Evolutionary conservation across 2,888 invertebrate species (phyloP).

Genomic region (Eupithecia exiguata): DNA sequence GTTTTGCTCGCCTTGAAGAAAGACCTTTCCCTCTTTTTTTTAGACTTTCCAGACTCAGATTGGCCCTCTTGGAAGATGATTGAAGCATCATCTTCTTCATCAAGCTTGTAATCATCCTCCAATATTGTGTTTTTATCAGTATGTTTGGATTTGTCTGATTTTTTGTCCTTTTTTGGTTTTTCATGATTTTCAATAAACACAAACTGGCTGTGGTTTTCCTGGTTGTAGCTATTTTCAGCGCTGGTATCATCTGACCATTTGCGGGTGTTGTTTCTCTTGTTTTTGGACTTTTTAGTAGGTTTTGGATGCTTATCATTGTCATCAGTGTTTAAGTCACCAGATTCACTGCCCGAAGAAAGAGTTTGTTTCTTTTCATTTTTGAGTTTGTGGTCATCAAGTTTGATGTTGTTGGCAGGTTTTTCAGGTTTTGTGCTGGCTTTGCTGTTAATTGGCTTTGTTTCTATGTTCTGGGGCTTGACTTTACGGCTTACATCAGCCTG

Average conservation of each 20-base stretch:
- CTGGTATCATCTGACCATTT: slow-evolving; percentile 85
- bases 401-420: slow-evolving; percentile 59
- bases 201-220: slow-evolving; percentile 73
- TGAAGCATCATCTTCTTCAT: slow-evolving; percentile 67
- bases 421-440: slow-evolving; percentile 72
- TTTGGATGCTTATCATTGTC: slow-evolving; percentile 73
- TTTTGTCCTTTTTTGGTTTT: slow-evolving; percentile 76
- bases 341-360: slow-evolving; percentile 80
- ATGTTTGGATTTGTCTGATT: slow-evolving; percentile 63
- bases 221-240: slow-evolving; percentile 69
- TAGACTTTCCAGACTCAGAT: slow-evolving; percentile 62
- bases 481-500: slow-evolving; percentile 77
- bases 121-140: slow-evolving; percentile 56
- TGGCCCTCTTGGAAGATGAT: slow-evolving; percentile 72
- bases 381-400: slow-evolving; percentile 69
- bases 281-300: slow-evolving; percentile 71
- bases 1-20: slow-evolving; percentile 69
- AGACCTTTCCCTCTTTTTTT: slow-evolving; percentile 79
- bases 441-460: slow-evolving; percentile 66
- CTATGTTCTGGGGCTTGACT: slow-evolving; percentile 72
- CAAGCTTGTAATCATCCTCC: slow-evolving; percentile 65
- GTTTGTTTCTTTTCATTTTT: slow-evolving; percentile 74
- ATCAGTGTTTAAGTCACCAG: slow-evolving; percentile 76
- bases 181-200: slow-evolving; percentile 77
- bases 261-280: slow-evolving; percentile 75